Conservation (phyloP, 2,113 vertebrate genomes). For the Dasyprocta punctata region DNA sequence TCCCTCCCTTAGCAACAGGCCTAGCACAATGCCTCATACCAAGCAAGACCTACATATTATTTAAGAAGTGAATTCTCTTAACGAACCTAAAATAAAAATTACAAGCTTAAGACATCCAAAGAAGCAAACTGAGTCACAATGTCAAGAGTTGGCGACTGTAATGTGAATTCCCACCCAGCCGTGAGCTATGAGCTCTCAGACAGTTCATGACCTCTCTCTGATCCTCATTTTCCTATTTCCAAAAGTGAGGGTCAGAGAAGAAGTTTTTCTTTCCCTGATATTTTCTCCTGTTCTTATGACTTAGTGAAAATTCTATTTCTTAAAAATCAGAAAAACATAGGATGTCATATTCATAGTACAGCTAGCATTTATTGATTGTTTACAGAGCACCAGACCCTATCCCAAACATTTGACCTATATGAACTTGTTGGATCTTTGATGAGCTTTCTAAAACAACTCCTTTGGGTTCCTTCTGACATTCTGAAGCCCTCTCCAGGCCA, state of each 20-base stretch:
- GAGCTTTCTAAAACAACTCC: background rate
- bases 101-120: background rate
- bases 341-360: background rate
- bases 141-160: background rate
- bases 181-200: background rate
- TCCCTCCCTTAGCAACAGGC: background rate
- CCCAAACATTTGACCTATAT: background rate
- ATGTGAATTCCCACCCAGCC: background rate
- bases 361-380: background rate
- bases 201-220: background rate
- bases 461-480: background rate
- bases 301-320: conserved; percentile 21
- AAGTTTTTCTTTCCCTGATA: background rate
- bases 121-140: background rate
- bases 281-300: background rate
- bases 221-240: background rate
- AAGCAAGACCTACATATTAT: background rate
- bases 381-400: background rate
- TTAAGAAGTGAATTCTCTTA: background rate
- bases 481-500: background rate
- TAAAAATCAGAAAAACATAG: background rate
- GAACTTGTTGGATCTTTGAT: background rate
- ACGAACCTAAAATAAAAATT: background rate
- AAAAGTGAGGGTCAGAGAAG: background rate
- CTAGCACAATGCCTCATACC: background rate